Base-by-base conservation (phyloP, 1,140 invertebrate species). In the Conopomorpha cramerella region DNA sequence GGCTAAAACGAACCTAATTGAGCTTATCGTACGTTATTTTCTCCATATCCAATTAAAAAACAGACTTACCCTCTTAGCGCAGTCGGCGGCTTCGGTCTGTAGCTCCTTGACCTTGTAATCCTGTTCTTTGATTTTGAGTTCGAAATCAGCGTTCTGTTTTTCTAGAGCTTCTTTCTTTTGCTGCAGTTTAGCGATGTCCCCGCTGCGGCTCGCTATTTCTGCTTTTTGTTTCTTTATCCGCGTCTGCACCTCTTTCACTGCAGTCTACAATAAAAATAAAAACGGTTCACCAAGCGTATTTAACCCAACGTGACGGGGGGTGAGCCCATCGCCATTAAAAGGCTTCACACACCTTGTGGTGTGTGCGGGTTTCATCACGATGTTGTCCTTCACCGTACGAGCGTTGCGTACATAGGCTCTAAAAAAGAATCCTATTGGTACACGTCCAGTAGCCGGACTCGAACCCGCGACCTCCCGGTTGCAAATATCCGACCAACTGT, bases 101-200 rank as follows among this genome's bases (percentile, higher is more conserved):
- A 85, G 46, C 54, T 86, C 84, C 19, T 76, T 82, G 13, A 87
- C 77, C 46, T 85, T 86, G 53, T 91, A 89, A 42, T 90, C 85
- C 30, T 89, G 65, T 57, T 93, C 87, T 58, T 93, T 89, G 6
- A 95, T 86, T 48, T 90, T 82, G 1, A 95, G 76, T 49, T 92
- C 82, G 2, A 81, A 51, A 15, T 92, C 88, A 16, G 70, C 70
- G 44, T 76, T 86, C 18, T 82, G 66, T 40, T 89, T 87, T 1
- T 74, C 51, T 15, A 95, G 77, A 34, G 86, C 80, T 16, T 92
- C 89, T 55, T 89, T 90, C 36, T 83, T 82, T 1, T 68, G 52
- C 1, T 65, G 43, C 11, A 86, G 77, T 10, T 78, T 70, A 26
- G 86, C 81, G 19, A 96, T 88, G 51, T 94, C 89, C 46, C 84